phyloP scores from a whole-genome alignment of 2,113 vertebrate genomes.

The Barnardius zonarius region DNA sequence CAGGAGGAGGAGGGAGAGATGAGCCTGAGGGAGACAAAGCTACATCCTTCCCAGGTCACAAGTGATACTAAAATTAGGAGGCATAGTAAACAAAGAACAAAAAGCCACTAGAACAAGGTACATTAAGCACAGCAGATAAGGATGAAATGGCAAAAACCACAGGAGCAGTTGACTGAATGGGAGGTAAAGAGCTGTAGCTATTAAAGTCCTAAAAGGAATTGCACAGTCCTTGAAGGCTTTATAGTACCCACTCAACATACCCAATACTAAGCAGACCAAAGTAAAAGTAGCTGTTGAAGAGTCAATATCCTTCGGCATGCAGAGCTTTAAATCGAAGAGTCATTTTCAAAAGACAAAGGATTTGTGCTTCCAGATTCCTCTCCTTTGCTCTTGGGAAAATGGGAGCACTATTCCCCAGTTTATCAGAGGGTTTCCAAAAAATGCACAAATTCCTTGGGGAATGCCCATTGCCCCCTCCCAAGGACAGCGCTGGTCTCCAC shows the following conservation, averaged over 20 bases:
- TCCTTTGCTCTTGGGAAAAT: background rate
- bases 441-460: background rate
- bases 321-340: background rate
- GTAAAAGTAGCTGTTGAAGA: background rate
- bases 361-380: background rate
- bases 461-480: background rate
- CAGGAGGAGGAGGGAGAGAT: background rate
- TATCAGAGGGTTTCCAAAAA: background rate
- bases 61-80: background rate
- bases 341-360: background rate
- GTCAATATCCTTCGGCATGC: background rate
- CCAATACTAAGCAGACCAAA: background rate
- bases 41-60: background rate
- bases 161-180: background rate
- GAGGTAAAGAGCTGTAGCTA: background rate
- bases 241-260: too few species aligned
- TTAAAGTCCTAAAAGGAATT: background rate
- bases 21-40: background rate
- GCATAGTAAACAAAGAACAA: background rate
- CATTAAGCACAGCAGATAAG: background rate
- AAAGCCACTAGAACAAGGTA: background rate
- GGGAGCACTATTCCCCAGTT: background rate
- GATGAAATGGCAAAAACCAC: background rate
- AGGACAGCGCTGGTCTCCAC: rapidly evolving
- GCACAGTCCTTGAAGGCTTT: background rate